A percentile compares a stretch with the other conserved stretches of the same genome.
Conservation (phyloP, 2,888 invertebrate genomes). For the Platypus cylindrus region DNA sequence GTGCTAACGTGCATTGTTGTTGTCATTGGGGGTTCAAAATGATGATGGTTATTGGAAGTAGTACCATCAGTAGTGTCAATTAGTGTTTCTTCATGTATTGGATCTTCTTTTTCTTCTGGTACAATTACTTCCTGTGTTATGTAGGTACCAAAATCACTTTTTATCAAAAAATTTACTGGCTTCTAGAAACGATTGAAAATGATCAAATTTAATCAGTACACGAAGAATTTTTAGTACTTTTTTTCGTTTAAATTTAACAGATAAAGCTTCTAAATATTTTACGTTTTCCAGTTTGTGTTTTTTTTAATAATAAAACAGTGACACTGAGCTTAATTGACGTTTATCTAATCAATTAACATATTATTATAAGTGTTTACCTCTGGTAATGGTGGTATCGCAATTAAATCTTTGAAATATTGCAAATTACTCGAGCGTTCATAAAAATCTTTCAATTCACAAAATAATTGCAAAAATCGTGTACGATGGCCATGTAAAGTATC, state of each 20-base stretch:
- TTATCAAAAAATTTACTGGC: conserved; percentile 89
- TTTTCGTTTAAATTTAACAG: too few relatives aligned
- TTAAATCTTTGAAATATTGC: conserved; percentile 94
- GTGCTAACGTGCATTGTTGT: conserved; percentile 21
- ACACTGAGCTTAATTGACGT: background rate
- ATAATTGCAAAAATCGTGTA: conserved; percentile 80
- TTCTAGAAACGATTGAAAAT: conserved; percentile 45
- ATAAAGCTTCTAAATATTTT: too few relatives aligned
- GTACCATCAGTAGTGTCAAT: conserved; percentile 52
- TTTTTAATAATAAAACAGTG: too few relatives aligned
- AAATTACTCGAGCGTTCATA: conserved; percentile 86
- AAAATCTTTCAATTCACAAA: conserved; percentile 77
- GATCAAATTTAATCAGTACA: too few relatives aligned
- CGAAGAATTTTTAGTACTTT: too few relatives aligned
- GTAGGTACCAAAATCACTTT: conserved; percentile 87
- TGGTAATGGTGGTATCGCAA: conserved; percentile 85
- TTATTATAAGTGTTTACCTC: conserved; percentile 41
- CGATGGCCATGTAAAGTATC: conserved; percentile 82
- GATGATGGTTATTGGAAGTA: conserved; percentile 15
- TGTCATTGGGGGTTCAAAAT: conserved; percentile 8
- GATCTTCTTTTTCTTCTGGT: conserved; percentile 51
- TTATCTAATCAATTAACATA: too few relatives aligned
- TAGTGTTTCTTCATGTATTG: conserved; percentile 45
- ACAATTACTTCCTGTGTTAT: conserved; percentile 86
- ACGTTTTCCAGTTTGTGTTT: too few relatives aligned